phyloP scores from a whole-genome alignment of 1,140 invertebrate species.

The Akabosia matsudoensis region DNA sequence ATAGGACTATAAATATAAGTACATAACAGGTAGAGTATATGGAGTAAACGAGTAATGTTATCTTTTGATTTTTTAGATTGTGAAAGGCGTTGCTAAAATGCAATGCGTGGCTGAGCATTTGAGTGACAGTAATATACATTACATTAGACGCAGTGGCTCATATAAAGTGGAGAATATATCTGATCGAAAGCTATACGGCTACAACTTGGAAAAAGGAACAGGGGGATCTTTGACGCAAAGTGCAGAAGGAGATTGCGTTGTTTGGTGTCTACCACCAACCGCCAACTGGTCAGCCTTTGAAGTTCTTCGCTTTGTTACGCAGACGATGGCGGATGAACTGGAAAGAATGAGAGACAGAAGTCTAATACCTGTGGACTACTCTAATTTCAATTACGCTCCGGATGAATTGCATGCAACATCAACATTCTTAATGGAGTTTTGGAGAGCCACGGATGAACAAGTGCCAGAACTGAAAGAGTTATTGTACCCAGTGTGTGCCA shows the following conservation, averaged over 20 bases:
- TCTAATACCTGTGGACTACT: neutral
- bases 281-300: neutral
- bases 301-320: neutral
- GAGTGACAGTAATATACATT: neutral
- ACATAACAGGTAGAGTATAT: too few species aligned
- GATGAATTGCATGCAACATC: neutral
- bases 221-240: neutral
- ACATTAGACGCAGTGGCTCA: neutral
- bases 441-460: neutral
- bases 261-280: neutral
- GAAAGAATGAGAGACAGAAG: neutral
- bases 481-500: neutral
- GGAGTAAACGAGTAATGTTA: neutral
- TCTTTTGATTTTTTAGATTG: neutral
- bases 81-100: constrained; percentile 1
- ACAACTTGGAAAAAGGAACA: neutral
- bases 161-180: neutral
- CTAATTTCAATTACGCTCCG: neutral
- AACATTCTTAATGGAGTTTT: neutral
- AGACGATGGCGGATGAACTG: neutral
- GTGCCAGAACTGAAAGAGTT: neutral
- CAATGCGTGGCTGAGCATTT: neutral
- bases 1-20: too few species aligned
- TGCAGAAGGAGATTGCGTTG: neutral
- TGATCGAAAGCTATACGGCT: neutral